Evolutionary conservation across 2,797 vertebrate species (phyloP).

Genomic region (Stomatorhinus walkeri): DNA sequence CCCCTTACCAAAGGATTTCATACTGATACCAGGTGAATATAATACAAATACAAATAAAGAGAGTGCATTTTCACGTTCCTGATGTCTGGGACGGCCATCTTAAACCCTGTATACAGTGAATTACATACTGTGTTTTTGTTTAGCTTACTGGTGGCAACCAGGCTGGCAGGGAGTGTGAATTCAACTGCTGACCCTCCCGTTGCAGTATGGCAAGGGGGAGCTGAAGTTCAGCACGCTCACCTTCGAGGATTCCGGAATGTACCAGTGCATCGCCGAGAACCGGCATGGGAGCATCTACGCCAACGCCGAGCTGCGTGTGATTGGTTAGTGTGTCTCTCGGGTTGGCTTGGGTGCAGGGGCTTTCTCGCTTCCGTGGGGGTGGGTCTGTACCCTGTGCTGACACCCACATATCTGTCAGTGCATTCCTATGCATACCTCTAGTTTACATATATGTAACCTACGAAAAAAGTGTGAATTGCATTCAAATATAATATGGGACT

Average conservation of each 20-base stretch:
- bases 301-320: conserved; percentile 87
- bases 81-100: neutral
- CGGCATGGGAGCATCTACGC: conserved; percentile 83
- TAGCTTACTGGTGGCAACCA: neutral
- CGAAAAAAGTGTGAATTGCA: neutral
- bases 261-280: conserved; percentile 95
- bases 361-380: neutral
- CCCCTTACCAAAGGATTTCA: neutral
- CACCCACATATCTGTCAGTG: neutral
- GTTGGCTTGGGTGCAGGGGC: neutral
- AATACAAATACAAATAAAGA: neutral
- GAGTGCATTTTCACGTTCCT: neutral
- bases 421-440: neutral
- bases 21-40: neutral
- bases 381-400: neutral
- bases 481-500: neutral
- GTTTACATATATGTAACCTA: neutral
- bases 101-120: neutral
- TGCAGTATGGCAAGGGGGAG: conserved; percentile 84
- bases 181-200: neutral
- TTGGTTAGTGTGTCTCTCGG: conserved; percentile 61
- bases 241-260: conserved; percentile 90
- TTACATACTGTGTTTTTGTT: neutral
- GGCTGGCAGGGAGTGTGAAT: neutral
- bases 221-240: conserved; percentile 80